Conservation (phyloP, 2,888 invertebrate genomes). For the Lithophane ornitopus region DNA sequence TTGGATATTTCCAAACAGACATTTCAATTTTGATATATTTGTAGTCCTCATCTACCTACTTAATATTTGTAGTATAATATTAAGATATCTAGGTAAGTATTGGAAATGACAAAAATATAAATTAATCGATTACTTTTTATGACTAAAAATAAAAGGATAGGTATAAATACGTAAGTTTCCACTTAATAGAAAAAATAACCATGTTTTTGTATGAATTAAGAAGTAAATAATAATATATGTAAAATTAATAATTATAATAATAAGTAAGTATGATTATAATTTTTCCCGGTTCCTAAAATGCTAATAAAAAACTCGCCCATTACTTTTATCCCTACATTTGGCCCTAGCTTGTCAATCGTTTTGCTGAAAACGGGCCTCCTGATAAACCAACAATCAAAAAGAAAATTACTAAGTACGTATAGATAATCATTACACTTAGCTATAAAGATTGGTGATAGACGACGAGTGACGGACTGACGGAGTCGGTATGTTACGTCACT, state of each 20-base stretch:
- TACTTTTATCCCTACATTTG: neutral
- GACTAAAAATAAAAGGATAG: neutral
- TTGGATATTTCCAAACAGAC: no score
- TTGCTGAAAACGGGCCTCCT: neutral
- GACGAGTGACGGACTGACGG: no score
- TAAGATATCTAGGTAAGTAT: neutral
- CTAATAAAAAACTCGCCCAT: neutral
- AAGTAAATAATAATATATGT: neutral
- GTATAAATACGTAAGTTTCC: neutral
- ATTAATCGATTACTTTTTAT: neutral
- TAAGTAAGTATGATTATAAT: no score
- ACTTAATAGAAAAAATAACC: neutral
- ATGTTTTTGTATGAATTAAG: neutral
- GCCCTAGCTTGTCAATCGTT: neutral
- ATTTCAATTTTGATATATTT: no score
- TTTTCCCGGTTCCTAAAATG: neutral
- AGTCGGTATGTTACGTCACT: no score
- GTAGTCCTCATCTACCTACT: no score
- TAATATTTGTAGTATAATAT: no score
- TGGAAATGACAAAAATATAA: neutral
- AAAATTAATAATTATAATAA: neutral
- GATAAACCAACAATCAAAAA: neutral
- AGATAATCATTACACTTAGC: neutral
- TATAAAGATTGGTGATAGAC: neutral
- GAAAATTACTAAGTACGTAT: neutral